Evolutionary conservation across 2,888 invertebrate species (phyloP), one percentile per base, ranked within the genome.

Genomic region (Liodrosophila aerea): DNA sequence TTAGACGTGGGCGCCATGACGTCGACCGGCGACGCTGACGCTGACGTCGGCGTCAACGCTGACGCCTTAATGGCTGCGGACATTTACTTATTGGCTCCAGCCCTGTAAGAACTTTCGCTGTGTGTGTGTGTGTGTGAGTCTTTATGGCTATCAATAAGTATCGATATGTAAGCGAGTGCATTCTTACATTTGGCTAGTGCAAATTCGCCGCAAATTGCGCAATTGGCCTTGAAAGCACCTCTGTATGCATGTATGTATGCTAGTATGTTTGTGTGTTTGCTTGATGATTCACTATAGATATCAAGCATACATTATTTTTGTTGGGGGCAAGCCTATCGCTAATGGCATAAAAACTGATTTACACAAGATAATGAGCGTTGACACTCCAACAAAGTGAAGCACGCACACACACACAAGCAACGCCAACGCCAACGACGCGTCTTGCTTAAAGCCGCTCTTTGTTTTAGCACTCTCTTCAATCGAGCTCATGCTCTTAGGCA

Each of bases 1-100:
- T 63, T 36, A 59, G 53, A 74, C 56, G 78, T 78, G 70, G 84
- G 78, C 81, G 84, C 62, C 81, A 59, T 84, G 78, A 83, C 74
- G 81, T 80, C 64, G 83, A 63, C 67, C 63, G 46, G 51, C 61
- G 9, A 29, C 33, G 47, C 7, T 11, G 64, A 49, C 56, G 63
- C 43, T 53, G 43, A 33, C 11, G 39, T 7, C 47, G 30, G 39
- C 36, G 46, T 33, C 7, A 15, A 27, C 45, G 49, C 7, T 18
- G 68, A 30, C 73, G 70, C 71, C 71, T 31, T 29, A 37, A 0
- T 54, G 71, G 60, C 71, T 71, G 47, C 53, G 36, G 31, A 7
- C 44, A 49, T 41, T 51, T 53, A 22, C 47, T 50, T 47, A 49
- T 50, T 52, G 37, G n/a, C 29, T n/a, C n/a, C n/a, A n/a, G 30